These are phyloP conservation scores for Nanger granti DNA, from an alignment of 2,113 vertebrate genomes.

Conservation along the genomic window DNA sequence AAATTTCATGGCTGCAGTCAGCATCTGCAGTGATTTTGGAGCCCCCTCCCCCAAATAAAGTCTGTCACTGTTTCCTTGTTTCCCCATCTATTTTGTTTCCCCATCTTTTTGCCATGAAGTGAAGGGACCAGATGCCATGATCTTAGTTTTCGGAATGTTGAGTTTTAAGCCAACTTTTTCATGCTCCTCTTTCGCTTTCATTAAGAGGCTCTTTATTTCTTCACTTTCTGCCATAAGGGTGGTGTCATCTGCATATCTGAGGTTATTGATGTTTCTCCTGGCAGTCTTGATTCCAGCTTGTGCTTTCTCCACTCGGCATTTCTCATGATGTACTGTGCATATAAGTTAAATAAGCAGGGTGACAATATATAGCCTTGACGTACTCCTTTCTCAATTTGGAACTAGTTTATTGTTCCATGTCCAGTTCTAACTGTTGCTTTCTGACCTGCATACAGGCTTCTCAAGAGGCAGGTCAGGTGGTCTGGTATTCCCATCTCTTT, in stretches of 20 bases:
- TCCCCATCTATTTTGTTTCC: neutral
- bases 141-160: neutral
- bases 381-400: neutral
- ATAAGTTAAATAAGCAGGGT: neutral
- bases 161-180: neutral
- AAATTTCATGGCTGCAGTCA: neutral
- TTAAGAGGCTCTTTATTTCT: neutral
- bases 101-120: neutral
- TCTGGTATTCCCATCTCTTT: neutral
- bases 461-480: neutral
- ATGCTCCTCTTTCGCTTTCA: neutral
- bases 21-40: neutral
- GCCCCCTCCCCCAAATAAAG: neutral
- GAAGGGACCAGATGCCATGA: neutral
- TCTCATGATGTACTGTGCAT: neutral
- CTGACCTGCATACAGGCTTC: neutral
- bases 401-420: neutral
- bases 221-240: neutral
- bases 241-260: neutral
- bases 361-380: neutral
- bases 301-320: accelerated
- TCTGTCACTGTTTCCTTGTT: neutral
- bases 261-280: neutral
- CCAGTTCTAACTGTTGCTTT: neutral
- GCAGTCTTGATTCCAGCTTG: neutral